phyloP scores from a whole-genome alignment of 2,113 vertebrate genomes.

The Ginglymostoma cirratum region DNA sequence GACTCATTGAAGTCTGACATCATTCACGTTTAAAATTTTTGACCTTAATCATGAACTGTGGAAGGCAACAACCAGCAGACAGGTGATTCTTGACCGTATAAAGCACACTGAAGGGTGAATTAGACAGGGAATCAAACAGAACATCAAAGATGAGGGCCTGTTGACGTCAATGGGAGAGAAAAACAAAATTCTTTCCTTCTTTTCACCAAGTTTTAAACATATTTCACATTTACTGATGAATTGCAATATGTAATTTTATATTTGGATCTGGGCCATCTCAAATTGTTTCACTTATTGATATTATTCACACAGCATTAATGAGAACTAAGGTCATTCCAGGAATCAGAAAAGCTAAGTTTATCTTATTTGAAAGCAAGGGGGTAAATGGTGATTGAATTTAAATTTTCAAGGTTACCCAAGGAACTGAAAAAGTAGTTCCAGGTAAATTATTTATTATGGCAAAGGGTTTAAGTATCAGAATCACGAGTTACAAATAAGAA shows the following conservation, averaged over 20 bases:
- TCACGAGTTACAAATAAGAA: background rate
- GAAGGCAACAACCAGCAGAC: background rate
- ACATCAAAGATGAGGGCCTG: background rate
- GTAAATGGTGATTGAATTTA: background rate
- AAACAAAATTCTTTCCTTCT: background rate
- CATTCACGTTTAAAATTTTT: background rate
- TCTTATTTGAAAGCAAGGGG: background rate
- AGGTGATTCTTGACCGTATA: background rate
- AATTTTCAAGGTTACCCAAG: background rate
- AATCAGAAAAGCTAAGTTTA: background rate
- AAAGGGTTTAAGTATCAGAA: background rate
- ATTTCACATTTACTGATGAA: background rate
- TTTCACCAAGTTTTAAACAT: background rate
- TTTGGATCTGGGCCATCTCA: background rate
- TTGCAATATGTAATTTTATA: background rate
- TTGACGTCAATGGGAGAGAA: background rate
- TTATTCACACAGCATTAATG: background rate
- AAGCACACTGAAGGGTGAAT: background rate
- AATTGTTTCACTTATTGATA: background rate
- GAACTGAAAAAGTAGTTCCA: background rate
- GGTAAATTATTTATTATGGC: background rate
- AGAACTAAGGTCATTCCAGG: background rate
- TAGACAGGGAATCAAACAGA: background rate
- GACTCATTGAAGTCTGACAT: background rate
- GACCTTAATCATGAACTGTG: background rate